Evolutionary conservation across 1,140 invertebrate species (phyloP).

Genomic region (Bombus pascuorum): DNA sequence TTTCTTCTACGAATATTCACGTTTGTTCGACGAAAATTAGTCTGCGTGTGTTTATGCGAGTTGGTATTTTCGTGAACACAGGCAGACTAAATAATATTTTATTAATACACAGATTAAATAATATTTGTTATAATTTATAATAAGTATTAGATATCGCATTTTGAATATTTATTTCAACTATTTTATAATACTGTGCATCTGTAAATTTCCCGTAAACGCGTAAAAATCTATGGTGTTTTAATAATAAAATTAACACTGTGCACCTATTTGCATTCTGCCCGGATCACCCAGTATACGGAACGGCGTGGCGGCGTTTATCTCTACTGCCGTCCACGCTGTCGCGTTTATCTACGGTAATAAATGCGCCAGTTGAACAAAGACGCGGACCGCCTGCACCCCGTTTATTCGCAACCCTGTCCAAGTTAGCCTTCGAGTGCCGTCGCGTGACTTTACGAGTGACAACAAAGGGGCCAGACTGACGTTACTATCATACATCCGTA

Average conservation of each 20-base stretch:
- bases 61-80: too few species aligned
- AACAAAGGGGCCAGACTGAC: slow-evolving; percentile 58
- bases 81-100: too few species aligned
- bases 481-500: slow-evolving; percentile 64
- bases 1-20: not conserved
- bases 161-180: too few species aligned
- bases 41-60: not conserved
- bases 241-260: too few species aligned
- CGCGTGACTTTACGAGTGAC: slow-evolving; percentile 61
- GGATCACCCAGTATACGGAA: slow-evolving; percentile 15
- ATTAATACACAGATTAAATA: too few species aligned
- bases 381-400: slow-evolving; percentile 19
- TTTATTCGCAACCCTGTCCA: slow-evolving; percentile 15
- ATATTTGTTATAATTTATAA: too few species aligned
- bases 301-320: slow-evolving; percentile 63
- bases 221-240: too few species aligned
- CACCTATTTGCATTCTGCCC: not conserved
- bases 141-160: too few species aligned
- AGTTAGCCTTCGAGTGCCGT: not conserved
- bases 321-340: slow-evolving; percentile 49
- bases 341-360: slow-evolving; percentile 76
- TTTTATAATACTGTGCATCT: too few species aligned
- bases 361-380: slow-evolving; percentile 72
- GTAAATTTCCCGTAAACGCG: too few species aligned
- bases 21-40: not conserved